phyloP scores from a whole-genome alignment of 2,113 vertebrate genomes.

The Mirza zaza region DNA sequence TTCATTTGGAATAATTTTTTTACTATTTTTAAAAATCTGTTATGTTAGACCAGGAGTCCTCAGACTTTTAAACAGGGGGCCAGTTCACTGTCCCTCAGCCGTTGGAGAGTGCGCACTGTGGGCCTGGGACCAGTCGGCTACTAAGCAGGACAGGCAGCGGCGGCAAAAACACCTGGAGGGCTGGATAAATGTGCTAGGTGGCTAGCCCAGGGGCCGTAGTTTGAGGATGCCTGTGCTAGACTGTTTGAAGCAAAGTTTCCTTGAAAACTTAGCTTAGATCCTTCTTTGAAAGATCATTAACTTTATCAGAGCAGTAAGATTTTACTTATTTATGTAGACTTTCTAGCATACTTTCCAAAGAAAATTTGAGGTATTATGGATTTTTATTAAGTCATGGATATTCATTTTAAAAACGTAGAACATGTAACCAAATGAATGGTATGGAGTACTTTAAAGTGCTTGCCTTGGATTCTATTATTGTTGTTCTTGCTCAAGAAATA shows the following conservation, averaged over 20 bases:
- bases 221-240: neutral
- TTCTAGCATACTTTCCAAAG: neutral
- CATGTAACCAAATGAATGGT: neutral
- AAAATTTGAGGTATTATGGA: neutral
- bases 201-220: too few species aligned
- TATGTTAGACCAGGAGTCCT: neutral
- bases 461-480: slow-evolving; percentile 5
- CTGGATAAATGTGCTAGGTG: too few species aligned
- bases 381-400: neutral
- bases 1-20: neutral
- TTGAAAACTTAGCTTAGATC: too few species aligned
- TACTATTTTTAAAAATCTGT: neutral
- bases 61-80: too few species aligned
- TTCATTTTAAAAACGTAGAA: neutral
- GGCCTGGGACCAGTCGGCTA: too few species aligned
- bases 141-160: too few species aligned
- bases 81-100: too few species aligned
- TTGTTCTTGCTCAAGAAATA: neutral
- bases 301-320: neutral
- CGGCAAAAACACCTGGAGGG: too few species aligned
- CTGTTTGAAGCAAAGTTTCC: neutral
- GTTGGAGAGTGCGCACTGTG: too few species aligned
- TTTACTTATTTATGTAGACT: neutral
- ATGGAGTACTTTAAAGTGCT: neutral
- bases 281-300: neutral